phyloP scores from a whole-genome alignment of 1,140 invertebrate species.

The Bombus pyrosoma region DNA sequence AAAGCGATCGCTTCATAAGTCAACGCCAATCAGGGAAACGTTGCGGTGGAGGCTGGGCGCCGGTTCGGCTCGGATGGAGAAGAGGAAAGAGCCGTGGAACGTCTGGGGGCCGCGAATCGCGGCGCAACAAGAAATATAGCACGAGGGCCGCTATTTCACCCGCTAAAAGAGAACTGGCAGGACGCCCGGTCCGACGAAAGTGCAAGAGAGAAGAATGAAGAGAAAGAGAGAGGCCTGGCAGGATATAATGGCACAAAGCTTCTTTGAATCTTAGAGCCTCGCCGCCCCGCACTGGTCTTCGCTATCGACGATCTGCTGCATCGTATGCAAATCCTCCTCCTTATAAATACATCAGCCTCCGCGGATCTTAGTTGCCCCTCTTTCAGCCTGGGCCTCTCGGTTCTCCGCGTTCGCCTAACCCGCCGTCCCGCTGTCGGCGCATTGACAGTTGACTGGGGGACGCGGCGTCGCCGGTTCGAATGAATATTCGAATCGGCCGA shows the following conservation, averaged over 20 bases:
- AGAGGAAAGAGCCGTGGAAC: slow-evolving; percentile 12
- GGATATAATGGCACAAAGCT: slow-evolving; percentile 83
- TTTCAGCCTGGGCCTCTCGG: slow-evolving; percentile 21
- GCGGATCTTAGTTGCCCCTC: slow-evolving; percentile 75
- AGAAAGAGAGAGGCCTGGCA: slow-evolving; percentile 47
- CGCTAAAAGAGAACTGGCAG: slow-evolving; percentile 55
- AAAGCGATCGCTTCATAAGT: slow-evolving; percentile 78
- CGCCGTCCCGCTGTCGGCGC: slow-evolving; percentile 62
- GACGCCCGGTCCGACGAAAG: slow-evolving; percentile 35
- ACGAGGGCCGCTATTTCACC: slow-evolving; percentile 53
- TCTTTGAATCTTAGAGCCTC: slow-evolving; percentile 80
- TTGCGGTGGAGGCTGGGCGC: slow-evolving; percentile 22
- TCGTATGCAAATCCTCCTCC: slow-evolving; percentile 82
- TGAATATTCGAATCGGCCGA: slow-evolving; percentile 43
- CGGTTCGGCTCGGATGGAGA: background rate
- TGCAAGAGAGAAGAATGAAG: slow-evolving; percentile 7
- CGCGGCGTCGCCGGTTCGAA: slow-evolving; percentile 30
- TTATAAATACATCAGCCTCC: slow-evolving; percentile 83
- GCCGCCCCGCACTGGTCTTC: slow-evolving; percentile 70
- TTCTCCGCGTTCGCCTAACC: slow-evolving; percentile 27
- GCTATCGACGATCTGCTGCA: slow-evolving; percentile 82
- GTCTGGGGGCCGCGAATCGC: slow-evolving; percentile 26
- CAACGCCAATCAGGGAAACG: slow-evolving; percentile 74
- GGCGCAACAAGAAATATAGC: slow-evolving; percentile 55
- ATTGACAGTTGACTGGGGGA: slow-evolving; percentile 51